Evolutionary conservation across 2,888 invertebrate genomes (phyloP).

Genomic region (Neuroscelio doddi): DNA sequence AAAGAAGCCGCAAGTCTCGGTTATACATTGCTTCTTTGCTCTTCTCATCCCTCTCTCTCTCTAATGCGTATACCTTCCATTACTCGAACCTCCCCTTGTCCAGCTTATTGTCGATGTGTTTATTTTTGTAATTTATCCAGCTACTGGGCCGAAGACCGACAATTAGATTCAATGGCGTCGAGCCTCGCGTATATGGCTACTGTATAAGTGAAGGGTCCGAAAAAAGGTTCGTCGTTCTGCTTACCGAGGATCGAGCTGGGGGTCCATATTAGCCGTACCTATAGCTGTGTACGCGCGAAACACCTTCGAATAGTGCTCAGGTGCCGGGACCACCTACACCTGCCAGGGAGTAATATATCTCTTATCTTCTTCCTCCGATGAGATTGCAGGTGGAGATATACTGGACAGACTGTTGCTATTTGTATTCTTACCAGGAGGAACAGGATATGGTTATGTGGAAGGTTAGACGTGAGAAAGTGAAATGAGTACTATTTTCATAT

Average conservation of each 20-base stretch:
- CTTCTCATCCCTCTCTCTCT: constrained; percentile 14
- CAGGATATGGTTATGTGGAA: constrained; percentile 14
- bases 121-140: constrained; percentile 70
- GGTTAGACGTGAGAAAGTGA: constrained; percentile 6
- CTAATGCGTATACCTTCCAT: constrained; percentile 41
- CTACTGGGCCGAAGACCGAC: constrained; percentile 62
- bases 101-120: constrained; percentile 61
- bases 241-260: constrained; percentile 21
- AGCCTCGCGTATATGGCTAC: constrained; percentile 62
- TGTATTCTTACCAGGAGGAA: constrained; percentile 33
- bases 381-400: constrained; percentile 58
- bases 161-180: constrained; percentile 69
- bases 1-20: constrained; percentile 41
- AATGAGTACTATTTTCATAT: not conserved
- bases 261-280: constrained; percentile 37
- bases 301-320: constrained; percentile 41
- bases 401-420: constrained; percentile 21
- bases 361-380: constrained; percentile 52
- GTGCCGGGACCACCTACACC: constrained; percentile 68
- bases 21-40: constrained; percentile 26
- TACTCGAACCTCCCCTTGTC: constrained; percentile 50
- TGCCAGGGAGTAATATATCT: constrained; percentile 62
- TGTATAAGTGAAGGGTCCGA: constrained; percentile 65
- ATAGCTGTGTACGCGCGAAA: constrained; percentile 13
- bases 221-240: constrained; percentile 38